These are phyloP conservation scores for Typhlichthys subterraneus DNA, from an alignment of 2,797 vertebrate species.

Conservation along the genomic window DNA sequence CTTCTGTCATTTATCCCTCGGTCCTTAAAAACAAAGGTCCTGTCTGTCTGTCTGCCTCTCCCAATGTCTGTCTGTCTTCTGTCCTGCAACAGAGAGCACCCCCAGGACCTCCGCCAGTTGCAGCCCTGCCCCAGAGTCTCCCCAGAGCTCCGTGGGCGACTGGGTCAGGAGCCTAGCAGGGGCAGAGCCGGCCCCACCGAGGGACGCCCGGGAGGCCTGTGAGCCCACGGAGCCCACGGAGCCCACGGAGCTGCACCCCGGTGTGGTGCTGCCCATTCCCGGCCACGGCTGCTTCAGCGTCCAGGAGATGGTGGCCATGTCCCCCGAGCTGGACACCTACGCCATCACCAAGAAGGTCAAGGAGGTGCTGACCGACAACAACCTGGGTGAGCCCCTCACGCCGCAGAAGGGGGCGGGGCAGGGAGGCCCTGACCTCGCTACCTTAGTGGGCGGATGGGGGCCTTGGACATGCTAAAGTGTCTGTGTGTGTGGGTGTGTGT, in stretches of 20 bases:
- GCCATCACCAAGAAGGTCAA: conserved; percentile 90
- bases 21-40: too few species aligned
- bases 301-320: conserved; percentile 87
- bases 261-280: conserved; percentile 78
- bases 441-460: too few species aligned
- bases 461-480: too few species aligned
- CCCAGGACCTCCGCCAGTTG: conserved; percentile 89
- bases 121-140: conserved; percentile 87
- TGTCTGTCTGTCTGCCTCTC: too few species aligned
- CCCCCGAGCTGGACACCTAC: conserved; percentile 88
- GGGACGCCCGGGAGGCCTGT: conserved; percentile 30
- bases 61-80: background rate
- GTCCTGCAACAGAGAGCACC: conserved; percentile 81
- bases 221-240: conserved; percentile 76
- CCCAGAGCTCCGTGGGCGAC: conserved; percentile 84
- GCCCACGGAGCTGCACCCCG: conserved; percentile 78
- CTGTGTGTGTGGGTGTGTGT: too few species aligned
- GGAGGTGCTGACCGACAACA: conserved; percentile 90
- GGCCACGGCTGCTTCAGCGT: conserved; percentile 87
- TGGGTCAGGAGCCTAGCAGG: conserved; percentile 86
- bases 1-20: too few species aligned
- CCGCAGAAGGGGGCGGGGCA: background rate
- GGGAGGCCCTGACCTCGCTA: too few species aligned
- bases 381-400: conserved; percentile 78
- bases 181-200: conserved; percentile 10